Conservation (phyloP, 2,113 vertebrate species). For the Notothenia coriiceps region DNA sequence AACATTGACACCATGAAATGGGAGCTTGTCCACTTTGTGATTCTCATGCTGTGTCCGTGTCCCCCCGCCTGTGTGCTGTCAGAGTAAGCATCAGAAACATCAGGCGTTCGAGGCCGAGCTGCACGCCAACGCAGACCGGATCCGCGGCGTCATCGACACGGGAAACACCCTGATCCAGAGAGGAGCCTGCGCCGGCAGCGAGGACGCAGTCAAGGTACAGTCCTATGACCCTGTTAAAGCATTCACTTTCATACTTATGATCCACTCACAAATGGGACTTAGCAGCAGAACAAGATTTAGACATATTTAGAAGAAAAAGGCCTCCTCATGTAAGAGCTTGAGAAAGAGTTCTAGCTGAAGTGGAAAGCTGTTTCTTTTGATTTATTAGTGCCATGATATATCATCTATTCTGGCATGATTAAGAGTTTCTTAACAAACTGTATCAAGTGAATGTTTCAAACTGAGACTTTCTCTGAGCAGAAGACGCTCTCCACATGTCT, state of each 20-base stretch:
- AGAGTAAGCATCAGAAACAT: slow-evolving; percentile 99
- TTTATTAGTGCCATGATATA: no score
- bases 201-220: slow-evolving; percentile 95
- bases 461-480: no score
- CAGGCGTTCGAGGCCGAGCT: slow-evolving; percentile 98
- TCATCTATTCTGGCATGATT: no score
- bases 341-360: neutral
- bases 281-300: neutral
- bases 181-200: slow-evolving; percentile 95
- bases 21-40: neutral
- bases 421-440: no score
- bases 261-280: neutral
- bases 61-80: slow-evolving; percentile 29
- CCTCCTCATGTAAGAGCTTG: neutral
- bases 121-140: slow-evolving; percentile 96
- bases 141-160: slow-evolving; percentile 95
- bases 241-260: neutral
- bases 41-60: slow-evolving; percentile 8
- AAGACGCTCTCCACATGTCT: neutral
- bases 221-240: neutral
- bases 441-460: neutral
- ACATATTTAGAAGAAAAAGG: neutral
- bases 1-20: neutral
- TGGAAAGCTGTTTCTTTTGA: neutral
- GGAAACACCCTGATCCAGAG: slow-evolving; percentile 96